Evolutionary conservation across 2,113 vertebrate species (phyloP).

Genomic region (Zapus hudsonius): DNA sequence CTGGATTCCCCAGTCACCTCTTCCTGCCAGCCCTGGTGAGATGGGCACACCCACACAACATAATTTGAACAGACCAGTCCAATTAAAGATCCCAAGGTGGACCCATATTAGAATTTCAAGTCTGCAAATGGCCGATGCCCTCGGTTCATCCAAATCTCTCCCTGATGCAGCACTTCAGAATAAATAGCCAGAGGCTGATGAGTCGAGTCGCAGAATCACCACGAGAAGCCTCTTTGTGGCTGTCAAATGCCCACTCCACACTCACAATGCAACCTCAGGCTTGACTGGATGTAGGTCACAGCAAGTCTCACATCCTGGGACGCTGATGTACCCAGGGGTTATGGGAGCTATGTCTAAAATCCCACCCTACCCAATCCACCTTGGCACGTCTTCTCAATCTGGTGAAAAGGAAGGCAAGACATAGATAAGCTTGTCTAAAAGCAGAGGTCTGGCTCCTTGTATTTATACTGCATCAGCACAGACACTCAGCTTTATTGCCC

Average conservation of each 20-base stretch:
- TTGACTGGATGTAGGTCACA: background rate
- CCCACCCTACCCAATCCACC: background rate
- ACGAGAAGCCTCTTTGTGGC: too few relatives aligned
- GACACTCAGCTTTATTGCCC: constrained; percentile 11
- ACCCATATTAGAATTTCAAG: background rate
- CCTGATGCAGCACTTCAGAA: background rate
- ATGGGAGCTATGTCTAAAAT: background rate
- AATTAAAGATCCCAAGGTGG: background rate
- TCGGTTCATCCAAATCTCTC: background rate
- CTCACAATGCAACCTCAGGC: accelerated
- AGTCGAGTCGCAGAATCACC: background rate
- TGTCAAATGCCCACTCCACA: background rate
- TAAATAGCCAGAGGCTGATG: background rate
- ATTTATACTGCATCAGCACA: background rate
- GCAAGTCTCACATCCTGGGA: background rate
- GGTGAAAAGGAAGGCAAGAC: background rate
- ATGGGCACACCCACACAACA: background rate
- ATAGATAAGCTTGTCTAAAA: background rate
- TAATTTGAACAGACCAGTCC: background rate
- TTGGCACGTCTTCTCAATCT: background rate
- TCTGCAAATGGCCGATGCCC: background rate
- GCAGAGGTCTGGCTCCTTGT: background rate
- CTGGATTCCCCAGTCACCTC: background rate
- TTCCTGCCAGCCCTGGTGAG: background rate
- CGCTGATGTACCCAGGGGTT: background rate